phyloP scores from a whole-genome alignment of 1,140 invertebrate genomes.

The Dendrolimus punctatus region DNA sequence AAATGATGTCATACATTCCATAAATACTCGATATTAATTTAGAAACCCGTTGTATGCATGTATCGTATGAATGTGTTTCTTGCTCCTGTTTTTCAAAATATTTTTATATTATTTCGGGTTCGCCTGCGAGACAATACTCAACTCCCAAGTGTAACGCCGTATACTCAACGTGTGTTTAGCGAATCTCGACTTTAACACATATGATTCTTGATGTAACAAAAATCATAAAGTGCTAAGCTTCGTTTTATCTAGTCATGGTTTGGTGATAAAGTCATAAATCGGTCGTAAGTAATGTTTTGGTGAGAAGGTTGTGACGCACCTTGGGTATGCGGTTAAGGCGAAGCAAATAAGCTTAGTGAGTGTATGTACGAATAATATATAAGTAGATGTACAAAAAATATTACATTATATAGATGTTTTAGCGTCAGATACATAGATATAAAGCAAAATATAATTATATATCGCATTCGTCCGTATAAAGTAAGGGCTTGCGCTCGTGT shows the following conservation, averaged over 20 bases:
- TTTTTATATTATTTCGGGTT: conserved; percentile 20
- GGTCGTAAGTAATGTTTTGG: conserved; percentile 9
- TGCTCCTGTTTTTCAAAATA: too few relatives aligned
- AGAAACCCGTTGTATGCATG: too few relatives aligned
- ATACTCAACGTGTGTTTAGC: conserved; percentile 48
- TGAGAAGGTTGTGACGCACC: conserved; percentile 31
- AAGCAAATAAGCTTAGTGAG: conserved; percentile 64
- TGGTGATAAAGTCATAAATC: conserved; percentile 8
- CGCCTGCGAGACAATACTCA: conserved; percentile 64
- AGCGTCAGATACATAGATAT: conserved; percentile 71
- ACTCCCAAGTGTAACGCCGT: conserved; percentile 45
- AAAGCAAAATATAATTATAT: conserved; percentile 72
- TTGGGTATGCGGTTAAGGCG: conserved; percentile 53
- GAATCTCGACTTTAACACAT: conserved; percentile 8
- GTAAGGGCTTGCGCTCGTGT: conserved; percentile 70
- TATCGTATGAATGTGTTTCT: too few relatives aligned
- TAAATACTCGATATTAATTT: too few relatives aligned
- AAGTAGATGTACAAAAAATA: conserved; percentile 73
- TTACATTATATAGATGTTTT: conserved; percentile 72
- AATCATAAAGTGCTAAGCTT: conserved; percentile 22
- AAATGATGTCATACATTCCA: too few relatives aligned
- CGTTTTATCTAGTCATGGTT: conserved; percentile 45
- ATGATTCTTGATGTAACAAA: conserved; percentile 11
- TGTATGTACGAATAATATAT: conserved; percentile 70
- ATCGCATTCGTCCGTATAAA: conserved; percentile 71